A percentile compares a stretch with the other conserved stretches of the same genome.
Conservation (phyloP, 2,113 vertebrate species). For the Hyperopisus bebe region DNA sequence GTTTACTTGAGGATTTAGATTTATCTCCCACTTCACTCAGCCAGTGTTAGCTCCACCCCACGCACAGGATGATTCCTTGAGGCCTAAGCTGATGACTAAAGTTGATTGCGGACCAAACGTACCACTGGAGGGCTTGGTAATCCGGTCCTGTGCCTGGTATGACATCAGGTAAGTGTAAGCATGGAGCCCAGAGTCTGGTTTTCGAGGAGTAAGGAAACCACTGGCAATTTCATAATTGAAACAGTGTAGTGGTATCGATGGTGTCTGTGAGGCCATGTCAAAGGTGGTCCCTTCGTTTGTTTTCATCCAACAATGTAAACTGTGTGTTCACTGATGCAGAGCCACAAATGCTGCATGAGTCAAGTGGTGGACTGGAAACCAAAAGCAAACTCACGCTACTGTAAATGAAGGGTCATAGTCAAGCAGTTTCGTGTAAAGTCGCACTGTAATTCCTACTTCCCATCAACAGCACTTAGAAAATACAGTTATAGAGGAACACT, state of each 20-base stretch:
- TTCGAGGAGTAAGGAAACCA: neutral
- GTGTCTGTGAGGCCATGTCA: neutral
- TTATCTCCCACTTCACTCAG: neutral
- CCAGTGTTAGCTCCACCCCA: neutral
- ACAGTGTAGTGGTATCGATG: neutral
- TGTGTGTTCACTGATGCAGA: neutral
- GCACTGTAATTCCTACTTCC: neutral
- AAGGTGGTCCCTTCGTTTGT: neutral
- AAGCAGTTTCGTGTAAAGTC: neutral
- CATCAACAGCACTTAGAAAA: neutral
- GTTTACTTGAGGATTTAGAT: neutral
- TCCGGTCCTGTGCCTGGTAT: neutral
- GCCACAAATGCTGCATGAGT: neutral
- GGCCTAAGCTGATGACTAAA: neutral
- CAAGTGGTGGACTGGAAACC: neutral
- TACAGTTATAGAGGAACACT: neutral
- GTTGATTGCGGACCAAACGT: neutral
- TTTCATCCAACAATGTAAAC: neutral
- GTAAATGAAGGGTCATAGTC: neutral
- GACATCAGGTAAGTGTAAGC: neutral
- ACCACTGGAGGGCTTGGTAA: neutral
- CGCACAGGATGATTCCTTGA: neutral
- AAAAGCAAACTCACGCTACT: neutral
- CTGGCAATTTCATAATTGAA: neutral
- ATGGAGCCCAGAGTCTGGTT: neutral